These are phyloP conservation scores for Cynocephalus volans DNA, from an alignment of 2,113 vertebrate species.

Conservation along the genomic window DNA sequence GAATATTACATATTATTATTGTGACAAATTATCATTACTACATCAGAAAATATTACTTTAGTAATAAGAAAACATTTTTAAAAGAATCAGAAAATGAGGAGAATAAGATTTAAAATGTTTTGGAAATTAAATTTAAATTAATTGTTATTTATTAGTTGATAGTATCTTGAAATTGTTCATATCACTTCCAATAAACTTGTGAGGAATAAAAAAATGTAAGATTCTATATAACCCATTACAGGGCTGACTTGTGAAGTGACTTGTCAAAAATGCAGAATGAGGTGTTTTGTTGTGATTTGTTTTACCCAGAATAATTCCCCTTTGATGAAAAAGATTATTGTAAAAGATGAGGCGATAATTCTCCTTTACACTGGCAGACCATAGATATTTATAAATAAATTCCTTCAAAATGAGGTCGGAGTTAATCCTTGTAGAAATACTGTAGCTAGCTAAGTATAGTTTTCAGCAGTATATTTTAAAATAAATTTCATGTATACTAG, in stretches of 20 bases:
- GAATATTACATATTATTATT: background rate
- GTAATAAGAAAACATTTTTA: background rate
- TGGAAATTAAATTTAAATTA: slow-evolving; percentile 35
- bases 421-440: slow-evolving; percentile 58
- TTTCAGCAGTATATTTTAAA: slow-evolving; percentile 62
- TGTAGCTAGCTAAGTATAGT: slow-evolving; percentile 2
- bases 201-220: slow-evolving; percentile 8
- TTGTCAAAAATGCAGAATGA: background rate
- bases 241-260: background rate
- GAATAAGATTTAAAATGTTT: background rate
- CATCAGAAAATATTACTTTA: background rate
- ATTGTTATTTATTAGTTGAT: background rate
- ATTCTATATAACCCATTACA: background rate
- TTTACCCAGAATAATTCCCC: background rate
- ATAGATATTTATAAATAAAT: slow-evolving; percentile 20
- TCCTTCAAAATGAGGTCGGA: background rate
- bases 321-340: background rate
- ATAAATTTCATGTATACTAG: slow-evolving; percentile 49
- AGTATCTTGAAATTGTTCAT: background rate
- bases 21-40: background rate
- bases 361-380: background rate
- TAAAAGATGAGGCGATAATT: slow-evolving; percentile 14
- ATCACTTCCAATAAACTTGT: background rate
- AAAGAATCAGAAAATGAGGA: background rate
- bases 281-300: background rate